Base-by-base conservation (phyloP, 2,113 vertebrate species). In the Fregata magnificens region DNA sequence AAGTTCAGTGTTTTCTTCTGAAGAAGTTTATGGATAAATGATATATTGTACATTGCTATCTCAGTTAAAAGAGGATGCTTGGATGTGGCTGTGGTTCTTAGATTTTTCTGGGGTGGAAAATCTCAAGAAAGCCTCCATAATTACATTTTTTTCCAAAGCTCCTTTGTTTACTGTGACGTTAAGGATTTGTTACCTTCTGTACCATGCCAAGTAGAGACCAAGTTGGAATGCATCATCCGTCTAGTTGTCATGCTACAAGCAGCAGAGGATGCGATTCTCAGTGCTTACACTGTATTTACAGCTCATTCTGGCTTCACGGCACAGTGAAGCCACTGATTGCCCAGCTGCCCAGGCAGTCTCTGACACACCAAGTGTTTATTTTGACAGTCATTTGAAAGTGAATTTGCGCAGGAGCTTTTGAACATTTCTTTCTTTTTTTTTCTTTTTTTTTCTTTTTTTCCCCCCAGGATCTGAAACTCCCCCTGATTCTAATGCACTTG, bases 381-480 rank as follows among this genome's bases (percentile, higher is more conserved):
- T 25, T 55, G 58, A 42, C 17, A 52, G 42, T 31, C 36, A 13
- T 3, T 58, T 61, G 52, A 82, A 78, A 85, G 28, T 40, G 29
- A 82, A 85, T 74, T 47, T 56, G 31, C 25, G 1, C 34, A 32
- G 2, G 1, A 53, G 24, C 52, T 92, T 88, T 77, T 73, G 34
- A 88, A 80, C 25, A 12, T 65, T 61, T 55, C 7, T 72, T 71
- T 72, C 8, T 34, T 6, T n/a, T 7, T 21, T 26, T 24, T 11
- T 28, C 17, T 32, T 26, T 17, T 32, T 15, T 56, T 21, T 61
- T 74, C 8, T 47, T 73, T 36, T 82, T n/a, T 31, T 14, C 11
- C 13, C 36, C 85, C 13, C 74, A 98, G 98, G 98, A 95, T 84
- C 96, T 70, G 98, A 98, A 96, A 98, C 98, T 85, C 95, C 90